A percentile compares a stretch with the other conserved stretches of the same genome.
These are phyloP conservation scores for Boleophthalmus pectinirostris DNA, from an alignment of 2,113 vertebrate genomes.

Conservation along the genomic window DNA sequence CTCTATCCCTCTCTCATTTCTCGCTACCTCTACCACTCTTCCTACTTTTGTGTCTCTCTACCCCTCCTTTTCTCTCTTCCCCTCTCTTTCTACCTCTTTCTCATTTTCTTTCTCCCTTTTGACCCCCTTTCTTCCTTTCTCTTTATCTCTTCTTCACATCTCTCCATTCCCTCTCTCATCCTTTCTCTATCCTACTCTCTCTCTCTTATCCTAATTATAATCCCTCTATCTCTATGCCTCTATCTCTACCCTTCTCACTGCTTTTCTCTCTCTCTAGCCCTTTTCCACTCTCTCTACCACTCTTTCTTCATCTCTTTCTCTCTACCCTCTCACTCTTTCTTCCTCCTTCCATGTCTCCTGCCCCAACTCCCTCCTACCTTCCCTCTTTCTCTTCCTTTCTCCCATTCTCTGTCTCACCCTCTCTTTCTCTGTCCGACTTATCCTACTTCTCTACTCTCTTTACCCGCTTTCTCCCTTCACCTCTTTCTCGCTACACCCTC, in stretches of 20 bases:
- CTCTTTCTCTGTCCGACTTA: not conserved
- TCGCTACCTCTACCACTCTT: not conserved
- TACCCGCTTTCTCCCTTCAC: not conserved
- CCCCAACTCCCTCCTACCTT: not conserved
- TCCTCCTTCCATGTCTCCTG: too few species aligned
- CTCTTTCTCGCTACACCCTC: not conserved
- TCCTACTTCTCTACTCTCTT: not conserved
- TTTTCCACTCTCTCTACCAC: not conserved
- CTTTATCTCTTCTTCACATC: not conserved
- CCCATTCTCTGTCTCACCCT: not conserved
- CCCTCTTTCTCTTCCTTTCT: not conserved
- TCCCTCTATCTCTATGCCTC: not conserved
- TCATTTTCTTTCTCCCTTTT: not conserved
- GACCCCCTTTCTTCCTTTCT: not conserved
- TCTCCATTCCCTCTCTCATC: not conserved
- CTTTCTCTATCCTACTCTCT: not conserved
- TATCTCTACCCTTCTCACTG: not conserved
- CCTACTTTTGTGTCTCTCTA: not conserved
- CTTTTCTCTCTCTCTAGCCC: not conserved
- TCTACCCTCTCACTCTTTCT: conserved; percentile 20
- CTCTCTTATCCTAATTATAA: not conserved
- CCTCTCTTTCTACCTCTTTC: not conserved
- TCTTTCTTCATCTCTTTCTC: conserved; percentile 2
- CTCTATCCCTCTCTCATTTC: not conserved
- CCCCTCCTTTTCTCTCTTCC: not conserved